phyloP scores from a whole-genome alignment of 2,888 invertebrate species.

The Synergus laeviventris region DNA sequence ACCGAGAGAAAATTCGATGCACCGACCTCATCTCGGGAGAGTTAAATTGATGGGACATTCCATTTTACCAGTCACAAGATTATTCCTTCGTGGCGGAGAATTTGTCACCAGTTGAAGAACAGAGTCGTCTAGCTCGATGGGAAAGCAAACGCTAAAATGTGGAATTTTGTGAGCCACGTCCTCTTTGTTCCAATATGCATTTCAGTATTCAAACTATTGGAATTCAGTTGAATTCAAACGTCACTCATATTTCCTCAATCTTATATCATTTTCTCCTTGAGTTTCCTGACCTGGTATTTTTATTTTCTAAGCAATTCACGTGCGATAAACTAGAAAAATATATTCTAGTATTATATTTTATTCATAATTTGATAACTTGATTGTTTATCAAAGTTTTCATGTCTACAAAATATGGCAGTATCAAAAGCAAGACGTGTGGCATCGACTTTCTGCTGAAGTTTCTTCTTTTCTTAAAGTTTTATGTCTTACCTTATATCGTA shows the following conservation, averaged over 20 bases:
- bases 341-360: neutral
- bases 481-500: conserved; percentile 21
- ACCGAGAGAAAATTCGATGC: conserved; percentile 28
- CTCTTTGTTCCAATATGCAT: neutral
- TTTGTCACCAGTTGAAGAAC: conserved; percentile 55
- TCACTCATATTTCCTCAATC: neutral
- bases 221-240: conserved; percentile 12
- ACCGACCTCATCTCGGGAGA: conserved; percentile 19
- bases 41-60: conserved; percentile 56
- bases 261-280: conserved; percentile 1
- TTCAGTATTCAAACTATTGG: neutral
- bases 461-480: conserved; percentile 24
- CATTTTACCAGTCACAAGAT: conserved; percentile 52
- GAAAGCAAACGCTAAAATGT: neutral
- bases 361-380: neutral
- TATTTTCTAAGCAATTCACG: conserved; percentile 19
- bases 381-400: conserved; percentile 9
- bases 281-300: conserved; percentile 7
- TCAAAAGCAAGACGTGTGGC: conserved; percentile 16
- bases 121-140: conserved; percentile 24
- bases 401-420: conserved; percentile 7
- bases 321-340: neutral
- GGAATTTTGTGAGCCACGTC: neutral
- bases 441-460: conserved; percentile 9
- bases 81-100: conserved; percentile 57